phyloP scores from a whole-genome alignment of 2,113 vertebrate species.

The Opisthocomus hoazin region DNA sequence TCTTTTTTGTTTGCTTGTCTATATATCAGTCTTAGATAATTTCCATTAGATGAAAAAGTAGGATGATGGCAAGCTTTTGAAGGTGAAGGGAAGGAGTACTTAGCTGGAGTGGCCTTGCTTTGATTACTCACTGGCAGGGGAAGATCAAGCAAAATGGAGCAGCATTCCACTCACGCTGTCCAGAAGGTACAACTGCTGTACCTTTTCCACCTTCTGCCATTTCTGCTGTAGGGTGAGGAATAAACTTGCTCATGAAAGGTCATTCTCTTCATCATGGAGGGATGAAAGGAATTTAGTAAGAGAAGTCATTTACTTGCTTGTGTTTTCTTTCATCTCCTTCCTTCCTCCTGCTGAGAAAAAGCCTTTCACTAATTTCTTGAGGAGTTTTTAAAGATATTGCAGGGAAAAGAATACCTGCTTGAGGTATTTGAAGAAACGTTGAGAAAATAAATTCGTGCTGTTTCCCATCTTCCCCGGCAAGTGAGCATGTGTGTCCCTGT shows the following conservation, averaged over 20 bases:
- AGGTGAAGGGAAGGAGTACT: not conserved
- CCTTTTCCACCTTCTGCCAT: not conserved
- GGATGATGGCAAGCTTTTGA: not conserved
- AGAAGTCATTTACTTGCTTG: not conserved
- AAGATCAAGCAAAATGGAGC: not conserved
- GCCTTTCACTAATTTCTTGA: not conserved
- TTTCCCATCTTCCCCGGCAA: not conserved
- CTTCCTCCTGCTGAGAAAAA: not conserved
- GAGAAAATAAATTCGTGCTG: not conserved
- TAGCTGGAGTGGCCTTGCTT: not conserved
- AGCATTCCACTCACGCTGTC: not conserved
- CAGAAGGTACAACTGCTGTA: not conserved
- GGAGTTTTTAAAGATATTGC: not conserved
- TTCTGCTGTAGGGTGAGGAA: not conserved
- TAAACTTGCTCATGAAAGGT: not conserved
- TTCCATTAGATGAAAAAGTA: not conserved
- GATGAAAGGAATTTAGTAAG: not conserved
- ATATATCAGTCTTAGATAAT: not conserved
- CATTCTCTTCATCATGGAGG: not conserved
- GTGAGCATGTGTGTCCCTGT: not conserved
- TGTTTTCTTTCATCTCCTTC: not conserved
- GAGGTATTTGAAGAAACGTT: not conserved
- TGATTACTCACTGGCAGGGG: not conserved
- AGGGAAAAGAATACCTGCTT: not conserved
- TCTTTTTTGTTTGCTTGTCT: not conserved